Conservation (phyloP, 2,113 vertebrate species). For the Oncorhynchus kisutch region DNA sequence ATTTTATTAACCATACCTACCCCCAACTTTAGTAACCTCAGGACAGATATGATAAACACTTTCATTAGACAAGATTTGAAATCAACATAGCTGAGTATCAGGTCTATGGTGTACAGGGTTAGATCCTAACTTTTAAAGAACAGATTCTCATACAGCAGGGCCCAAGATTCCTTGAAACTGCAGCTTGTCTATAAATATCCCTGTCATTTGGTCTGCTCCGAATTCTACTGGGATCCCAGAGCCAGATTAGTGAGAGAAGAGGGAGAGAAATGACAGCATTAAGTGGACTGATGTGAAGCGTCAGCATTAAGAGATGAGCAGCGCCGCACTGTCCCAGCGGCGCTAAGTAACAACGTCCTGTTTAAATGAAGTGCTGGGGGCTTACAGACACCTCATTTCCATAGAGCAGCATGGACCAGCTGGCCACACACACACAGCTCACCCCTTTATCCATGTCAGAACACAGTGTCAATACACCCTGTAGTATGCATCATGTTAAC, state of each 20-base stretch:
- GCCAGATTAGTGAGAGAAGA: neutral
- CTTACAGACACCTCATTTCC: neutral
- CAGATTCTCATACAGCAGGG: neutral
- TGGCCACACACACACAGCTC: neutral
- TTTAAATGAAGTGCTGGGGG: neutral
- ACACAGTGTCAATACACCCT: neutral
- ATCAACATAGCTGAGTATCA: neutral
- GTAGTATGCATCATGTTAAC: too few species aligned
- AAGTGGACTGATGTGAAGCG: constrained; percentile 3
- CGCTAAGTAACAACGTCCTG: neutral
- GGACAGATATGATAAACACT: neutral
- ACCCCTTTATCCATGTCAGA: neutral
- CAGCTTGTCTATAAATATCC: neutral
- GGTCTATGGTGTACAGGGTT: neutral
- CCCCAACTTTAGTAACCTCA: neutral
- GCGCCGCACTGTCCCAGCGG: neutral
- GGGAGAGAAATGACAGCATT: constrained; percentile 3
- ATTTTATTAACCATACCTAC: neutral
- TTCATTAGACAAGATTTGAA: neutral
- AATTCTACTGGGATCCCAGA: constrained; percentile 7
- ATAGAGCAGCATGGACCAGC: neutral
- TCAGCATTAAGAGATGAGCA: constrained; percentile 12
- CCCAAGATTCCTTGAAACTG: neutral
- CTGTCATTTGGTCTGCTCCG: neutral
- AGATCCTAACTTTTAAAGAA: neutral